Base-by-base conservation (phyloP, 2,888 invertebrate genomes). In the Drosophila algonquin region DNA sequence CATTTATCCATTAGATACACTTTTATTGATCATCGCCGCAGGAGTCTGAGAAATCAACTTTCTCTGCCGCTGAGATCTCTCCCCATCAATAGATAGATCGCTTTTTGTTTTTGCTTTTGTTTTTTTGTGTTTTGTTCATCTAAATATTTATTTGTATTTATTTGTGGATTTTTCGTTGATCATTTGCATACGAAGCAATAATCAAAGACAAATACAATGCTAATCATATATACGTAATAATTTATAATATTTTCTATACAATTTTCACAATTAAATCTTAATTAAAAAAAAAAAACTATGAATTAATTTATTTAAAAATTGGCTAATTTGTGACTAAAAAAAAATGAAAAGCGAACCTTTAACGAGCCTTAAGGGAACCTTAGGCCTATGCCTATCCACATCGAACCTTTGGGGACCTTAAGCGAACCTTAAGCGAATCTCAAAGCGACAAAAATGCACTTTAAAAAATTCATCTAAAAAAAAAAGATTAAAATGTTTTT, bases 301-400 rank as follows among this genome's bases (percentile, higher is more conserved):
- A 8, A 8, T 27, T 27, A 27, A 27, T 27, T 27, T 27, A 52
- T 56, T 55, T n/a, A 47, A 75, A 79, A 83, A 89, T 89, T 89
- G 83, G 89, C 90, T 90, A 89, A 89, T 89, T 40, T 89, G 86
- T 85, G 89, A 89, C 89, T 89, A 90, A 75, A 40, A 14, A 40
- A 14, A 40, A 40, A 14, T 40, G 2, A 40, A 40, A 40, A 40
- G 40, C 14, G 40, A 40, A 40, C 14, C 40, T 40, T 40, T 40
- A 40, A 40, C 40, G 40, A 14, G 40, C 7, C 77, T 81, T 77
- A 68, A 63, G 54, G 44, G 45, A 46, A 47, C 51, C 51, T 53
- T 59, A 44, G 57, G 52, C 21, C 21, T 21, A 21, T 21, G 21
- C 21, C 21, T 21, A 21, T 21, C 21, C 24, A 24, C 24, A 24